phyloP scores from a whole-genome alignment of 2,113 vertebrate genomes.

The Oryzias javanicus region DNA sequence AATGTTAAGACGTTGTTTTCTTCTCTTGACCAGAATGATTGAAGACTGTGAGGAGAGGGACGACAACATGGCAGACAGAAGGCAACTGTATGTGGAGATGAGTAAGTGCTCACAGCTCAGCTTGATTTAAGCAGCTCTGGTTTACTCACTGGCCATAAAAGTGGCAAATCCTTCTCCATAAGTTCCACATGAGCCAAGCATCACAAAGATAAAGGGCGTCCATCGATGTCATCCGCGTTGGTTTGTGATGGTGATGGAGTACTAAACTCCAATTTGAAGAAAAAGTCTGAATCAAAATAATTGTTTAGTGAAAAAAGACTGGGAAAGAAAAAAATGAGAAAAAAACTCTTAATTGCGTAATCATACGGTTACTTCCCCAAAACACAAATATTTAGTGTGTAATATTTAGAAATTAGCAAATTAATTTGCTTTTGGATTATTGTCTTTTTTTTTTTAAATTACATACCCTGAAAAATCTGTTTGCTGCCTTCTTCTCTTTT shows the following conservation, averaged over 20 bases:
- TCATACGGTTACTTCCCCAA: no score
- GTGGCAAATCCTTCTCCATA: slow-evolving; percentile 16
- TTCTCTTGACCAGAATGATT: slow-evolving; percentile 89
- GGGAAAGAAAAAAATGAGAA: no score
- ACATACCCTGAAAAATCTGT: no score
- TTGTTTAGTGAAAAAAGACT: no score
- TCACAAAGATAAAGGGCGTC: slow-evolving; percentile 33
- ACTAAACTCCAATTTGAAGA: no score
- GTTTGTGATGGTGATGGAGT: slow-evolving; percentile 7
- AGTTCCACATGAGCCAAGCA: slow-evolving; percentile 33
- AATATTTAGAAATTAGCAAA: no score
- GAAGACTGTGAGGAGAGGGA: slow-evolving; percentile 88
- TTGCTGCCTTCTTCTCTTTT: neutral
- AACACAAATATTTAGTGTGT: no score
- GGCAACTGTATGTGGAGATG: slow-evolving; percentile 99
- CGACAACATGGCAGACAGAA: slow-evolving; percentile 98
- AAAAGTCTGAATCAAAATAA: no score
- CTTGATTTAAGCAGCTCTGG: slow-evolving; percentile 27
- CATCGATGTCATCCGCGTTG: slow-evolving; percentile 3
- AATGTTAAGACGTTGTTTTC: slow-evolving; percentile 50
- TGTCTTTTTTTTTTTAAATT: no score
- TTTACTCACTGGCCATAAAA: slow-evolving; percentile 33
- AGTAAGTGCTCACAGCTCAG: slow-evolving; percentile 82
- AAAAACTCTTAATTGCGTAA: no score
- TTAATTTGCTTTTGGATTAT: no score